These are phyloP conservation scores for Clarias platycephalus DNA, from an alignment of 2,797 vertebrate species.

Conservation along the genomic window DNA sequence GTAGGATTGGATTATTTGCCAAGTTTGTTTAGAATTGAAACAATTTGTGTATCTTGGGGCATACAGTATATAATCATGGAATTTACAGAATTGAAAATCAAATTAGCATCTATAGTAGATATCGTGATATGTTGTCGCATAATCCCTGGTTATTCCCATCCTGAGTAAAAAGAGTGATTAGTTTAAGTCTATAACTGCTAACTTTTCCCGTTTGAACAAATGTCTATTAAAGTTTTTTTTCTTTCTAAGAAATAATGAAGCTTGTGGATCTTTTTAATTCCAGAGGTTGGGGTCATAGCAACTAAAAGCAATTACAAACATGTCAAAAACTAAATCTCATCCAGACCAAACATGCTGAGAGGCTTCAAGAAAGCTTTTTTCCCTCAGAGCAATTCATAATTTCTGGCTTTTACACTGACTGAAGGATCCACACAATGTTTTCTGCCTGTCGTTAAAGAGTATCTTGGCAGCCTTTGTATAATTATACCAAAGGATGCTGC, in stretches of 20 bases:
- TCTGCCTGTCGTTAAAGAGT: conserved; percentile 61
- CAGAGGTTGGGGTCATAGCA: background rate
- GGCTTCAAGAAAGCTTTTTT: background rate
- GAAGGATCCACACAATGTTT: conserved; percentile 38
- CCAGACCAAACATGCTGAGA: background rate
- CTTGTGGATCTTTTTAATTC: background rate
- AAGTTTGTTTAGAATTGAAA: too few relatives aligned
- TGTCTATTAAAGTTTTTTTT: background rate
- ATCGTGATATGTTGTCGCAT: too few relatives aligned
- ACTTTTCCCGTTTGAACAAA: background rate
- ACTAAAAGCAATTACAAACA: background rate
- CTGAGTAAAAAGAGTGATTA: background rate
- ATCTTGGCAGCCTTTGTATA: conserved; percentile 61
- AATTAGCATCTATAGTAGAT: too few relatives aligned
- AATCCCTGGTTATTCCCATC: too few relatives aligned
- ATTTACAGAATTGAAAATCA: too few relatives aligned
- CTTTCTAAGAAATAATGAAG: background rate
- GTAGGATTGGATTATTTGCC: too few relatives aligned
- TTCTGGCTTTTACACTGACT: background rate
- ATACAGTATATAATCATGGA: too few relatives aligned
- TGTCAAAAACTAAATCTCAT: background rate
- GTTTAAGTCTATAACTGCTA: background rate
- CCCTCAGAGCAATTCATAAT: background rate
- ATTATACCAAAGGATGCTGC: conserved; percentile 68
- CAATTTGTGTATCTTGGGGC: too few relatives aligned